These are phyloP conservation scores for Burhinus bistriatus DNA, from an alignment of 2,113 vertebrate species.

Conservation along the genomic window DNA sequence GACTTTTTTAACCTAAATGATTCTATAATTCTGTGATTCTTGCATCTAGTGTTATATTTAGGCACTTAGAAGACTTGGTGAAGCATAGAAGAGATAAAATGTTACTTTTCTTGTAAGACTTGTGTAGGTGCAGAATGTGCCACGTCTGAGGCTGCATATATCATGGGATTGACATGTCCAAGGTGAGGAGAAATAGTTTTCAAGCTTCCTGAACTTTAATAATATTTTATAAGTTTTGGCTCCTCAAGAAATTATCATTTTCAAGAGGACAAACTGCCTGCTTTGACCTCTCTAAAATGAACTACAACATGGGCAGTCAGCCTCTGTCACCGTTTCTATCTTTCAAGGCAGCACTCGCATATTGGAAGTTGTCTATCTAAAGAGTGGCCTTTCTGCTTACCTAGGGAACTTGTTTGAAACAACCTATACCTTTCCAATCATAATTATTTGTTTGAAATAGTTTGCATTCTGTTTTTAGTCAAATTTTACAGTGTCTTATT, in stretches of 20 bases:
- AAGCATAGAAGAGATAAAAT: neutral
- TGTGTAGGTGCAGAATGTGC: neutral
- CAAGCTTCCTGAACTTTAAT: neutral
- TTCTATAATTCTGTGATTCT: neutral
- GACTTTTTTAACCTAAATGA: neutral
- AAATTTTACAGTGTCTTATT: neutral
- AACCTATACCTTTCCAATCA: neutral
- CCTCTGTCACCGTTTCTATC: neutral
- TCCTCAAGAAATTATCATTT: neutral
- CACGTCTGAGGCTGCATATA: neutral
- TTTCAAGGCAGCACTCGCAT: neutral
- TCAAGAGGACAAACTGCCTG: neutral
- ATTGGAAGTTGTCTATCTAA: neutral
- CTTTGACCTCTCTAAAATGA: neutral
- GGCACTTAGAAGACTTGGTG: neutral
- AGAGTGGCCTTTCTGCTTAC: neutral
- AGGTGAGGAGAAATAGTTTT: neutral
- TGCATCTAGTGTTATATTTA: neutral
- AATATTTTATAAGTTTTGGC: neutral
- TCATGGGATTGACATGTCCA: fast-evolving
- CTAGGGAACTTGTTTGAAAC: neutral
- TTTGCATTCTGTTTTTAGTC: neutral
- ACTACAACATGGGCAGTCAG: neutral
- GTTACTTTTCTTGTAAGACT: neutral
- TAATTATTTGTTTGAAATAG: neutral